Evolutionary conservation across 2,888 invertebrate genomes (phyloP), one percentile per base, ranked within the genome.

Genomic region (Osedax frankpressi): DNA sequence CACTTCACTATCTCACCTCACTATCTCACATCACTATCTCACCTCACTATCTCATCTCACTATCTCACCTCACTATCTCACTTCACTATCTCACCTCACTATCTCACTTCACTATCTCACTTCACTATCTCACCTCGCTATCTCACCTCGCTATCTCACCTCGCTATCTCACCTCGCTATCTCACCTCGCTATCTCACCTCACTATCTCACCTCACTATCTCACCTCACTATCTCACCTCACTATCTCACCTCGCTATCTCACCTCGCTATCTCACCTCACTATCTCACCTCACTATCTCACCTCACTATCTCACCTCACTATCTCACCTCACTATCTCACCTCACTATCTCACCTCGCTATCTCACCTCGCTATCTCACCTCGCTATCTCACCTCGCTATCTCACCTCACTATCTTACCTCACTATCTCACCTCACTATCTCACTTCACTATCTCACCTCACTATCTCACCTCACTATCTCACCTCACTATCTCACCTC

Each of bases 201-300:
- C 19, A 44, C 44, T 11, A n/a, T n/a, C n/a, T n/a, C n/a, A n/a
- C n/a, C n/a, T n/a, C 44, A 44, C 19, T 77, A 19, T 11, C 24
- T 3, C 24, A 24, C 6, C n/a, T n/a, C n/a, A n/a, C n/a, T n/a
- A n/a, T n/a, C n/a, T n/a, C n/a, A n/a, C n/a, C n/a, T 44, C 19
- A 44, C 44, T 6, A 44, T 11, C 44, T 6, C 44, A 19, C 44
- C 44, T 19, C 44, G 19, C 19, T 44, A 44, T 19, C 44, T 44
- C 11, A 11, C 19, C 44, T 44, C 44, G 11, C 44, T 19, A 11
- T 44, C 19, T 11, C 44, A 44, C 44, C 44, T 44, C 11, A 11
- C n/a, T n/a, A n/a, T n/a, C n/a, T n/a, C n/a, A n/a, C n/a, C n/a
- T n/a, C n/a, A n/a, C n/a, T n/a, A n/a, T n/a, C 19, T 11, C 44